Evolutionary conservation across 2,113 vertebrate species (phyloP).

Genomic region (Butorides virescens): DNA sequence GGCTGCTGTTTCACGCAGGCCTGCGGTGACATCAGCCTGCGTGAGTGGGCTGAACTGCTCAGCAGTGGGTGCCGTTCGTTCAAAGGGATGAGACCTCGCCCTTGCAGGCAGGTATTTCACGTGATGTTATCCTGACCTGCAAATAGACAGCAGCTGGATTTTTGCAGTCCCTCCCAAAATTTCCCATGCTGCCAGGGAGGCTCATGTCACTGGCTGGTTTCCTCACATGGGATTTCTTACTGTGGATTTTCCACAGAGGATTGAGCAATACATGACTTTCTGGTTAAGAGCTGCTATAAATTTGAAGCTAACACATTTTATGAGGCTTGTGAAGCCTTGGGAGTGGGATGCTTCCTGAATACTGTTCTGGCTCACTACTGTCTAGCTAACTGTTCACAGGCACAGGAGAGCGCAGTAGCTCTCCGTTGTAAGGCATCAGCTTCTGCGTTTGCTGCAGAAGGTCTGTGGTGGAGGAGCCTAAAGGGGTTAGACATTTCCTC

Average conservation of each 20-base stretch:
- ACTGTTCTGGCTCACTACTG: not conserved
- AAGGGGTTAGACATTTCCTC: not conserved
- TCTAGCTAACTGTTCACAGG: not conserved
- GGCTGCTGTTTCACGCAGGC: not conserved
- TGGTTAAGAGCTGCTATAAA: not conserved
- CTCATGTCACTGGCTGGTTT: fast-evolving
- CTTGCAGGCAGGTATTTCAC: not conserved
- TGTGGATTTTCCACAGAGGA: not conserved
- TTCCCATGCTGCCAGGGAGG: not conserved
- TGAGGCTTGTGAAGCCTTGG: not conserved
- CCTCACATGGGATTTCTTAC: not conserved
- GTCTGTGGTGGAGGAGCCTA: not conserved
- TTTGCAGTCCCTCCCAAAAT: not conserved
- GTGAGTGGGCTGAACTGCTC: not conserved
- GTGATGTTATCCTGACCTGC: not conserved
- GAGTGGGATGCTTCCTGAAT: not conserved
- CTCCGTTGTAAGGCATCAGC: not conserved
- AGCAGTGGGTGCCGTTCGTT: not conserved
- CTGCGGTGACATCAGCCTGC: not conserved
- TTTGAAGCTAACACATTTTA: not conserved
- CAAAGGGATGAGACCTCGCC: not conserved
- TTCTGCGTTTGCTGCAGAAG: not conserved
- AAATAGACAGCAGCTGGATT: not conserved
- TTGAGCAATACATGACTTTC: not conserved
- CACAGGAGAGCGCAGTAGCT: not conserved